Percentiles rank a stretch among this genome's conserved stretches.
Conservation (phyloP, 2,888 invertebrate species). For the Volucella zonaria region DNA sequence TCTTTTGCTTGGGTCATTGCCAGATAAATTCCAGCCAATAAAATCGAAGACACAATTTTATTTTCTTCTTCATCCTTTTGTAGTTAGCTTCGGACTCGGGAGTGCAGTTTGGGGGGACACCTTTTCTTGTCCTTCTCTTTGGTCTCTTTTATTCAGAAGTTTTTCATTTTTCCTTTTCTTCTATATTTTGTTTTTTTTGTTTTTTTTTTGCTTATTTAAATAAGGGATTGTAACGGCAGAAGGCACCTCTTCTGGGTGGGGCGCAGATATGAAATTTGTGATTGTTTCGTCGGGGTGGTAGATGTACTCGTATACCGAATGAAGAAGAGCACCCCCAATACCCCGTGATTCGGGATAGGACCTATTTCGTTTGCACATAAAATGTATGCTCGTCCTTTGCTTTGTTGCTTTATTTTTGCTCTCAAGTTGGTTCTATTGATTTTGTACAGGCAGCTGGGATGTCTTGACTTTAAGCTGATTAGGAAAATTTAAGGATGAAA, state of each 20-base stretch:
- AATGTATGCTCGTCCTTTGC: constrained; percentile 27
- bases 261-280: constrained; percentile 68
- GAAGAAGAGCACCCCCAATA: constrained; percentile 22
- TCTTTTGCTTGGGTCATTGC: constrained; percentile 75
- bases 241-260: constrained; percentile 39
- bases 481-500: constrained; percentile 32
- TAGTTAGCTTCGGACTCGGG: not conserved
- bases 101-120: constrained; percentile 2
- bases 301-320: constrained; percentile 21
- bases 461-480: constrained; percentile 57
- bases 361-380: constrained; percentile 53
- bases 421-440: constrained; percentile 54
- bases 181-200: constrained; percentile 1
- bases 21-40: constrained; percentile 75
- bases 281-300: constrained; percentile 21
- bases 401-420: constrained; percentile 12
- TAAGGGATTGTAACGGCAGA: constrained; percentile 57
- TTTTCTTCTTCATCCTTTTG: constrained; percentile 25
- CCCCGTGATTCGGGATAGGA: constrained; percentile 19
- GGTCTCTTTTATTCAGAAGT: not conserved
- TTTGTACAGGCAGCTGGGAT: constrained; percentile 45
- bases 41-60: constrained; percentile 71
- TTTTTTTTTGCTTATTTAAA: constrained; percentile 68
- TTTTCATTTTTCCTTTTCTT: constrained; percentile 41
- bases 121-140: constrained; percentile 26